Evolutionary conservation across 2,797 vertebrate species (phyloP), one percentile per base, ranked within the genome.

Genomic region (Podargus strigoides): DNA sequence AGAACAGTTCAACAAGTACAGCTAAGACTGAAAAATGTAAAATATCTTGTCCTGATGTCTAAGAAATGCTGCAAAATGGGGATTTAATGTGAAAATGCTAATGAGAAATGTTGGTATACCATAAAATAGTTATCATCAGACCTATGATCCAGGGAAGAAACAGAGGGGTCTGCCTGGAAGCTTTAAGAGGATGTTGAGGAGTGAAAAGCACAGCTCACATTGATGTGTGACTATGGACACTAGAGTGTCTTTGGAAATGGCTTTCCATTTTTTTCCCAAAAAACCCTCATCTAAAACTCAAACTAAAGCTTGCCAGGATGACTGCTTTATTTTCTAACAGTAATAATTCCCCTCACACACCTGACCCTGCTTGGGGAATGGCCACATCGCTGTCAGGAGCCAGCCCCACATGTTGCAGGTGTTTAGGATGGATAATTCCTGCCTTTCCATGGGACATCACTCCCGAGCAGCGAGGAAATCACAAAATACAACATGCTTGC

Each of bases 31-130:
- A 47, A 53, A 74, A 72, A 23, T 8, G 7, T 39, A 50, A n/a
- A 58, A 74, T 85, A 80, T 14, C 30, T 74, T 70, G 19, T 64
- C 42, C 44, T 34, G 36, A 44, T 64, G 23, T 36, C 37, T 89
- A 36, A 77, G 77, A 93, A 85, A 88, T 67, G 50, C 50, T 69
- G 83, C 50, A 93, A 82, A 94, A 83, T 41, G 20, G 21, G 39
- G 39, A 27, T 86, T 78, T 67, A 47, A 62, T 58, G 11, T 41
- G 80, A 76, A 84, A 67, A 73, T 24, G 16, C 34, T 68, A 4
- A 4, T 34, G 23, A 88, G 62, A 86, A 91, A 60, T 60, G 49
- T 36, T 77, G 16, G 19, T 74, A 18, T 18, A 59, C 14, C 12
- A 17, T 59, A 78, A 81, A 87, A 49, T 52, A 92, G 41, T 26